Base-by-base conservation (phyloP, 2,888 invertebrate genomes). In the Agrotis exclamationis region DNA sequence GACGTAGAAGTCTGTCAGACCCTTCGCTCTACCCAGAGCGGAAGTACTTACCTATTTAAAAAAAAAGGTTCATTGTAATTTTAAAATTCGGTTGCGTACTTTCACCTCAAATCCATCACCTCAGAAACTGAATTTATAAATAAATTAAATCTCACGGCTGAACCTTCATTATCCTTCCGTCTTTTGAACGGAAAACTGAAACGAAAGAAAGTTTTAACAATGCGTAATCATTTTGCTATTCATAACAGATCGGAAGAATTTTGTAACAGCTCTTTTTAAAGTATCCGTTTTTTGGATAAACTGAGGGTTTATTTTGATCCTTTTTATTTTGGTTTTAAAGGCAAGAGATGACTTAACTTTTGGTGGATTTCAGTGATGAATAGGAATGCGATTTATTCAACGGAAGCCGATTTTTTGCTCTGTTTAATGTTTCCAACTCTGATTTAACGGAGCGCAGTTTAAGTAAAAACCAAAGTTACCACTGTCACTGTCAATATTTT, bases 201-300 rank as follows among this genome's bases (percentile, higher is more conserved):
- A 81, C 82, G 76, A 79, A 63, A 64, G 82, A 64, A 70, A 79
- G 5, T 80, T 76, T 53, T 44, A 66, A 79, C 82, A 81, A 81
- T 57, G 64, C 63, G 44, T 66, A 76, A 80, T 80, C 51, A 59
- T 48, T 66, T 69, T 24, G 47, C 69, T 60, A 64, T 62, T 80
- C 67, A 56, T 63, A 54, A 63, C 20, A 24, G 53, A 71, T 63
- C 45, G 39, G 51, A 51, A 57, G 20, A 51, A 48, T 53, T 4
- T 50, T 39, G 6, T 20, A 16, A 4, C 14, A 59, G 44, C 47
- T 73, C 24, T 74, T 74, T 45, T 33, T 16, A 39, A n/a, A 28
- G 13, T 24, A 66, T 44, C 22, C 13, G 58, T 54, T 58, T 53
- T 45, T 0, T 7, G 1, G 1, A 9, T 56, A 50, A 56, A 9